phyloP scores from a whole-genome alignment of 2,113 vertebrate species.

The Callochromis pleurospilus region DNA sequence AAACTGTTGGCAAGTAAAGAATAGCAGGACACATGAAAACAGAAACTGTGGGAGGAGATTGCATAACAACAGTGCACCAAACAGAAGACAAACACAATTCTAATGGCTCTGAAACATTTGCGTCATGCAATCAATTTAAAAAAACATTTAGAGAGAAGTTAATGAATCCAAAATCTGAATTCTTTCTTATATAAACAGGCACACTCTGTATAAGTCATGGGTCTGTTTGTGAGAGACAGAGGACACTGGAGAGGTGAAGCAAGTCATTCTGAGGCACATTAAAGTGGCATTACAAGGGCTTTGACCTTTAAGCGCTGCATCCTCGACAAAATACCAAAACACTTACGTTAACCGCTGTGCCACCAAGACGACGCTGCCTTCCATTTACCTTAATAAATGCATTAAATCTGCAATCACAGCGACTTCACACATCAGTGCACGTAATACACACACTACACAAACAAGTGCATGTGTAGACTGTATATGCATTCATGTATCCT shows the following conservation, averaged over 20 bases:
- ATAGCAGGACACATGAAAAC: neutral
- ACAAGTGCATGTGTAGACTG: neutral
- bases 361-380: neutral
- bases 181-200: neutral
- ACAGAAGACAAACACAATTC: neutral
- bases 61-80: neutral
- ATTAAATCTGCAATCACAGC: neutral
- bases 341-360: constrained; percentile 26
- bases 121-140: neutral
- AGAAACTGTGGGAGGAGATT: neutral
- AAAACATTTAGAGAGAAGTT: neutral
- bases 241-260: neutral
- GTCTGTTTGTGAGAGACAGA: neutral
- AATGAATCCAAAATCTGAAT: neutral
- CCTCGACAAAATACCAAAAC: constrained; percentile 33
- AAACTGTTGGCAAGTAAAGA: neutral
- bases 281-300: neutral
- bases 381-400: constrained; percentile 14
- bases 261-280: neutral
- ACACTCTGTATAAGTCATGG: neutral
- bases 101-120: neutral
- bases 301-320: constrained; percentile 42
- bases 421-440: neutral
- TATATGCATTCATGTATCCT: neutral
- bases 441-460: neutral